Evolutionary conservation across 2,888 invertebrate species (phyloP), one percentile per base, ranked within the genome.

Genomic region (Drosophila borborema): DNA sequence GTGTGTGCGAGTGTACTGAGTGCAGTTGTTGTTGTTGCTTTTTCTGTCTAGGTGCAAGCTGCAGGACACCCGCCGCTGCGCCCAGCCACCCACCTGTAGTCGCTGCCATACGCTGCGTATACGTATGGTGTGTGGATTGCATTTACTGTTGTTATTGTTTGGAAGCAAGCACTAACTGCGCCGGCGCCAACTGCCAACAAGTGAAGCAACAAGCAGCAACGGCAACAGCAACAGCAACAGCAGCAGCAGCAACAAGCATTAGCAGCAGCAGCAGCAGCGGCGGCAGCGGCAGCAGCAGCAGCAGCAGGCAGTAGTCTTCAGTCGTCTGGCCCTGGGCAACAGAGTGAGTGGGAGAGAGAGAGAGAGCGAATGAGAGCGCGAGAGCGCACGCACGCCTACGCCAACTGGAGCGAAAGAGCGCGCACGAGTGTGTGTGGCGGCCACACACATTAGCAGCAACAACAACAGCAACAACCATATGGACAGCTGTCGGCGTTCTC

Each of bases 191-290:
- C 64, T 74, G 80, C 81, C 88, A 88, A 88, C 88, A 85, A 85
- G 84, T 88, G 84, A 88, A 85, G 86, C 84, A 84, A 84, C 84
- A 84, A 84, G 87, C 83, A 84, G 72, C 68, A 73, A 38, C 46
- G 67, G 55, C 55, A 18, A 9, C 55, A 18, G 18, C 43, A 54
- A 43, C 41, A 61, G 31, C 55, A 31, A 18, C 56, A 43, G 31
- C 43, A 59, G 80, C 85, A 72, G 67, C 72, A 56, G 60, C 64
- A 54, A 55, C 70, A 66, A 66, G 55, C 70, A 64, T 41, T 76
- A 41, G 36, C 68, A 41, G 28, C 69, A 58, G 56, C 60, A 70
- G 53, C 60, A 28, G 63, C 64, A 16, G 38, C 38, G 12, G 14
- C 38, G 12, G 28, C 28, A 16, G 38, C 38, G 14, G 14, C 14